A percentile compares a stretch with the other conserved stretches of the same genome.
phyloP scores from a whole-genome alignment of 2,888 invertebrate species.

The Drosophila birchii region DNA sequence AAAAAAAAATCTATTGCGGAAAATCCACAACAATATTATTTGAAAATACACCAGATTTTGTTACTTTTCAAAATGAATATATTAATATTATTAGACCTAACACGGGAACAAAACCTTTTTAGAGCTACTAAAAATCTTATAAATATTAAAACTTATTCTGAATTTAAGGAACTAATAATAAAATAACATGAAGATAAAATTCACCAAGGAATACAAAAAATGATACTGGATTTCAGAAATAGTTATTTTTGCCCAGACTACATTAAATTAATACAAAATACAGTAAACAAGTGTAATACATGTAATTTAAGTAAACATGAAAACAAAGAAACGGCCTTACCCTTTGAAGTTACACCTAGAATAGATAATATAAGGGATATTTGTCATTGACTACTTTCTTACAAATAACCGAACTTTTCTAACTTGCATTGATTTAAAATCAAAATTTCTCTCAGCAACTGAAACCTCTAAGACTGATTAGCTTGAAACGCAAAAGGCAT shows the following conservation, averaged over 20 bases:
- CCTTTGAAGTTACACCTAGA: not conserved
- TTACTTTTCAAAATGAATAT: not conserved
- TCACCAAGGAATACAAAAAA: not conserved
- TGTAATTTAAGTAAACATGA: conserved; percentile 9
- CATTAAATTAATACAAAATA: conserved; percentile 6
- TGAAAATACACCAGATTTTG: not conserved
- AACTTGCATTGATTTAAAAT: conserved; percentile 1
- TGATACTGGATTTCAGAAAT: not conserved
- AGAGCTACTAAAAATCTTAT: not conserved
- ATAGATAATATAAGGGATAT: not conserved
- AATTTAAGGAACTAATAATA: no score
- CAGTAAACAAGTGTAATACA: not conserved
- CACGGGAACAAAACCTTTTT: not conserved
- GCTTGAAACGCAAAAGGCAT: not conserved
- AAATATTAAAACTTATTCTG: no score
- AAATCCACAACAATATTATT: not conserved
- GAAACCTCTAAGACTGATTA: not conserved
- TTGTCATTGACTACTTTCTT: not conserved
- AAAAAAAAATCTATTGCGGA: no score
- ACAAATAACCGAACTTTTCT: conserved; percentile 4
- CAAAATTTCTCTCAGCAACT: not conserved
- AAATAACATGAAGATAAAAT: not conserved
- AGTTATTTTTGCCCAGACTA: conserved; percentile 6
- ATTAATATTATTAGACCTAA: no score
- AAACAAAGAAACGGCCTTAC: not conserved